Evolutionary conservation across 2,113 vertebrate species (phyloP), one percentile per base, ranked within the genome.

Genomic region (Nipponia nippon): DNA sequence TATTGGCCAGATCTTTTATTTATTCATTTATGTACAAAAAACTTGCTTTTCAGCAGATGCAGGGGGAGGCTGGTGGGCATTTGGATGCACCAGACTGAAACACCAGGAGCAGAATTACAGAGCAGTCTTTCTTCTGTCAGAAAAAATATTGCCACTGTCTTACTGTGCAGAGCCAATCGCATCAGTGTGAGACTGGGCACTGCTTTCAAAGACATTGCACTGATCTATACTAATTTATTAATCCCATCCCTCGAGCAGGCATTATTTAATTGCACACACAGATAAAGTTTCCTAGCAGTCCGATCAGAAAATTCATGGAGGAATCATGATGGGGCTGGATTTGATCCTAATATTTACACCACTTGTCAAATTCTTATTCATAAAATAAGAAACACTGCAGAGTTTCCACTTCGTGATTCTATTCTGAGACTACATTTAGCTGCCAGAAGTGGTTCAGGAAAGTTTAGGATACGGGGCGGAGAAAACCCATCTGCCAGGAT

Each of bases 121-220:
- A 81, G 50, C 29, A 53, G 55, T 88, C 75, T 92, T 97, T 96
- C 76, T 97, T 92, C 52, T 65, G 59, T 61, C 55, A 63, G 65
- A 71, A 80, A 87, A 75, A 32, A 29, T 23, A 65, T 36, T 56
- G 44, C 18, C 29, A 69, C 50, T 86, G 50, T 70, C 67, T 92
- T 78, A 32, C 17, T 90, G n/a, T 94, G 59, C 47, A 70, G 71
- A 81, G 44, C 76, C 44, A 76, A 59, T 61, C 4, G 1, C 40
- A 84, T 73, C 65, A 76, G 47, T 40, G 21, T 87, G 53, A 94
- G 52, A 52, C 30, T 50, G 32, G 40, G 15, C 38, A 30, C 36
- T 92, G 46, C n/a, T 93, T 94, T 93, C 46, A 83, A 79, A 71
- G 23, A 22, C 30, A 49, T 16, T 56, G 58, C 36, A 36, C 49